A percentile compares a stretch with the other conserved stretches of the same genome.
These are phyloP conservation scores for Macaca nemestrina DNA, from an alignment of 2,113 vertebrate genomes.

Conservation along the genomic window DNA sequence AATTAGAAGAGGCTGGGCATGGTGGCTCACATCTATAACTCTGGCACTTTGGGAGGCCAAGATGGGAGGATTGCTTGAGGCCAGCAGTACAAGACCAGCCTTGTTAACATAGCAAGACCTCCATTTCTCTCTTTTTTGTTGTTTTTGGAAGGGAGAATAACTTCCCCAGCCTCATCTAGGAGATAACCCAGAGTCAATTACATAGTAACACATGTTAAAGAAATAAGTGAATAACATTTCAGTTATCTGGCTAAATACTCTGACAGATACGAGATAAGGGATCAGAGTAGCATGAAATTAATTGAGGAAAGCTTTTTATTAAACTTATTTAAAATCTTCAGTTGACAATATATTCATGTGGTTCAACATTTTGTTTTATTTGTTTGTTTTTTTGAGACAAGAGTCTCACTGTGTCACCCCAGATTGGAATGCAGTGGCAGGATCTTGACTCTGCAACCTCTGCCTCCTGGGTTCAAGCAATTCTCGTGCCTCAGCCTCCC, in stretches of 20 bases:
- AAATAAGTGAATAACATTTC: background rate
- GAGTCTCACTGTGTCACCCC: too few species aligned
- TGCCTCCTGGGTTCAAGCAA: too few species aligned
- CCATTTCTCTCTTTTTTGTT: too few species aligned
- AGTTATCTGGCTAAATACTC: constrained; percentile 10
- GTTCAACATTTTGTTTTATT: background rate
- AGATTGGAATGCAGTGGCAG: too few species aligned
- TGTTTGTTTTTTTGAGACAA: too few species aligned
- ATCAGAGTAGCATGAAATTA: background rate
- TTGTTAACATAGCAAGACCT: background rate
- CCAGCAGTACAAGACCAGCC: too few species aligned
- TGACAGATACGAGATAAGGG: background rate
- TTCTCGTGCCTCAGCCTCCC: too few species aligned
- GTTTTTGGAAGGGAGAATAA: constrained; percentile 1
- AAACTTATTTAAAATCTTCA: constrained; percentile 21
- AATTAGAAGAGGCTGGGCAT: background rate
- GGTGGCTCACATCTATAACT: background rate
- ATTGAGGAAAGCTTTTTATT: background rate
- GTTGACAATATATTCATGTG: background rate
- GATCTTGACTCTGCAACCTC: too few species aligned
- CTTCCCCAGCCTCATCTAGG: background rate
- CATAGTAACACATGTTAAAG: background rate
- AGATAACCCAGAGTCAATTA: background rate
- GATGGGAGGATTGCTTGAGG: too few species aligned
- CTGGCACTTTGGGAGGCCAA: background rate